Evolutionary conservation across 2,888 invertebrate species (phyloP), one percentile per base, ranked within the genome.

Genomic region (Toxonevra muliebris): DNA sequence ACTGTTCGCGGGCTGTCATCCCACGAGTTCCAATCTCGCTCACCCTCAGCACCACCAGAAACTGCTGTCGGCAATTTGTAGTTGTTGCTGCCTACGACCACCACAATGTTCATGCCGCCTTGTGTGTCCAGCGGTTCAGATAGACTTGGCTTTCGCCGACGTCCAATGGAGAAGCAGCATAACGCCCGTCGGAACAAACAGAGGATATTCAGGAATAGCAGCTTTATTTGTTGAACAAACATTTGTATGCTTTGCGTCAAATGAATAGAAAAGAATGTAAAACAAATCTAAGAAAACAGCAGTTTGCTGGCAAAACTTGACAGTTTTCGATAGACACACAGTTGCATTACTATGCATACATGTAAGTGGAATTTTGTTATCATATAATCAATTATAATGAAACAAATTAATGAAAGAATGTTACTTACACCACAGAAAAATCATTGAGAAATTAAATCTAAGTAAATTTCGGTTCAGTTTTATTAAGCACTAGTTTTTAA

Each of bases 11-110:
- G 86, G 74, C 86, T 86, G 70, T 89, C 89, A 70, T 89, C 89
- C 90, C 90, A 90, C 15, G 88, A 87, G 72, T 88, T 87, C 90
- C 90, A 90, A 74, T 87, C 86, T 7, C 82, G 79, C 7, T 85
- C 84, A 40, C 20, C 12, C 52, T 2, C 30, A 4, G 30, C 30
- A 30, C 3, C 30, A 30, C 30, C 30, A 30, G 3, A 4, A 30
- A 30, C 30, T 30, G 30, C 30, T 4, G 30, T 30, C 30, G 30
- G 30, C 7, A 7, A 30, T 30, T 30, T 30, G 30, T 30, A 30
- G 30, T 30, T 30, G 7, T 30, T 30, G 7, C 30, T 30, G 30
- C 7, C 30, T 30, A 30, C 30, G 7, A 30, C 86, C 5, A 87
- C 84, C 54, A 88, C 83, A 17, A 90, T 87, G 64, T 87, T 89